phyloP scores from a whole-genome alignment of 2,113 vertebrate genomes.

The Poecilia latipinna region DNA sequence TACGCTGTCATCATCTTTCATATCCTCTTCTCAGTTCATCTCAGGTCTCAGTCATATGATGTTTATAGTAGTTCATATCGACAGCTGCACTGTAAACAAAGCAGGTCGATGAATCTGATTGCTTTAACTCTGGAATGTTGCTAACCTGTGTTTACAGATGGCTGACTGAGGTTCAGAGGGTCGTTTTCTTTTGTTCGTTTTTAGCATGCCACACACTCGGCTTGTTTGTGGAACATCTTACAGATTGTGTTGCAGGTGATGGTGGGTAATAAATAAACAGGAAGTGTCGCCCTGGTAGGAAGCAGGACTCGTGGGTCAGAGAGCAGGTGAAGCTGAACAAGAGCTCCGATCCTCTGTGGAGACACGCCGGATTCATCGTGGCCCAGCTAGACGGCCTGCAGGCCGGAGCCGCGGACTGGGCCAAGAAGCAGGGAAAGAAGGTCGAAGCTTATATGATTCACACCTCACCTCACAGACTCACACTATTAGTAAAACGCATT shows the following conservation, averaged over 20 bases:
- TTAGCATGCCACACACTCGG: not conserved
- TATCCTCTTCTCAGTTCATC: slow-evolving; percentile 32
- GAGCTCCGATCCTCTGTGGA: slow-evolving; percentile 85
- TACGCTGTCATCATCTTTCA: slow-evolving; percentile 21
- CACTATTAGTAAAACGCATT: not conserved
- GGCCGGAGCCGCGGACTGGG: slow-evolving; percentile 84
- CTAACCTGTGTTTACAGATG: not conserved
- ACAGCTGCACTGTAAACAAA: not conserved
- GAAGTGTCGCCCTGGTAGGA: slow-evolving; percentile 60
- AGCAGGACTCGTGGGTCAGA: slow-evolving; percentile 87
- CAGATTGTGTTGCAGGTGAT: not conserved
- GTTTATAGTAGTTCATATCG: not conserved
- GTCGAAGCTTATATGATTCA: slow-evolving; percentile 58
- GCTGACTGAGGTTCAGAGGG: not conserved
- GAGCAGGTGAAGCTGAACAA: slow-evolving; percentile 81
- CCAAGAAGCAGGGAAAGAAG: slow-evolving; percentile 76
- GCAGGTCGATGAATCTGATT: not conserved
- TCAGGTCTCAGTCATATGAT: not conserved
- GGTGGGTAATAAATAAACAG: not conserved
- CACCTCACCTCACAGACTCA: not conserved
- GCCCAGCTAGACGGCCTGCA: slow-evolving; percentile 89
- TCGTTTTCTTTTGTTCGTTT: not conserved
- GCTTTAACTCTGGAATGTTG: not conserved
- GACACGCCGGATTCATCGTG: slow-evolving; percentile 85
- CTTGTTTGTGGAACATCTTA: not conserved